Conservation (phyloP, 2,888 invertebrate species). For the Incurvaria masculella region DNA sequence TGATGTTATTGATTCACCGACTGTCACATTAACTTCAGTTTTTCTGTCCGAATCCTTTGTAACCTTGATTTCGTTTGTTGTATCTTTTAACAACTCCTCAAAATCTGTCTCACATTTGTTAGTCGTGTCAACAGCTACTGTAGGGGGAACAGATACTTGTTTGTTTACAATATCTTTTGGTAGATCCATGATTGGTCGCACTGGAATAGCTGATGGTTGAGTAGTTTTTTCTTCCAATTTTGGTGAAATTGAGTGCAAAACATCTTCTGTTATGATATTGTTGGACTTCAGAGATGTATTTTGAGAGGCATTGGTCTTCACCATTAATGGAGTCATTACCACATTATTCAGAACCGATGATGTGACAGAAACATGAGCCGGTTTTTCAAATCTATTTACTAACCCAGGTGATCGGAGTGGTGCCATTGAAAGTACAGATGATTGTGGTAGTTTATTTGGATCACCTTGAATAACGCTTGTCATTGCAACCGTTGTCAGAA, state of each 20-base stretch:
- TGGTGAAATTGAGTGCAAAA: no score
- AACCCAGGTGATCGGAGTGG: conserved; percentile 35
- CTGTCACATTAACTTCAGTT: conserved; percentile 37
- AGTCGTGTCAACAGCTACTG: conserved; percentile 20
- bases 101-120: conserved; percentile 48
- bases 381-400: conserved; percentile 32
- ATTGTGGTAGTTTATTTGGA: conserved; percentile 30
- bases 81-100: conserved; percentile 49
- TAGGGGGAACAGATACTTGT: conserved; percentile 15
- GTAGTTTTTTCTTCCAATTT: no score
- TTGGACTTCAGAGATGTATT: no score
- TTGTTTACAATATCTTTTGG: conserved; percentile 18
- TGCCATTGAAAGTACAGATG: conserved; percentile 39
- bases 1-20: not conserved
- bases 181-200: conserved; percentile 20
- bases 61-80: conserved; percentile 48
- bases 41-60: conserved; percentile 42
- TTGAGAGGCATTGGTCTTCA: conserved; percentile 30
- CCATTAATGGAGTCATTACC: conserved; percentile 35
- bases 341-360: conserved; percentile 34
- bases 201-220: no score
- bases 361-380: conserved; percentile 27
- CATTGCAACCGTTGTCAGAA: conserved; percentile 32
- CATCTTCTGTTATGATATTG: no score
- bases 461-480: conserved; percentile 37